phyloP scores from a whole-genome alignment of 1,140 invertebrate genomes.

The Hypothenemus hampei region DNA sequence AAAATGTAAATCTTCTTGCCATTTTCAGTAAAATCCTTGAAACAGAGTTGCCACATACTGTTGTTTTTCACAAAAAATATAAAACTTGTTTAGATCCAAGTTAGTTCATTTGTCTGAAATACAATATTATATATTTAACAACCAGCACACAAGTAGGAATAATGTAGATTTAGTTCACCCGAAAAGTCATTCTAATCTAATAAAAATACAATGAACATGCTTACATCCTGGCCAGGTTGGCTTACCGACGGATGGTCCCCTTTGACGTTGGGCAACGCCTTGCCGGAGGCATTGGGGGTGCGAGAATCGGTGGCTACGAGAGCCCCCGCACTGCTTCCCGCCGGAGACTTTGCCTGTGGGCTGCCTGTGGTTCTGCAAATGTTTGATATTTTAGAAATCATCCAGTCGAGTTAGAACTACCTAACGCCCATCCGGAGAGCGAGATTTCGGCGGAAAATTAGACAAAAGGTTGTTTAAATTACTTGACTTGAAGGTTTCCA shows the following conservation, averaged over 20 bases:
- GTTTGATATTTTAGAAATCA: slow-evolving; percentile 21
- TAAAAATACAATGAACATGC: slow-evolving; percentile 40
- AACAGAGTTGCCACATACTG: no score
- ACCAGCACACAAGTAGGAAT: neutral
- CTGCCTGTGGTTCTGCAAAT: slow-evolving; percentile 63
- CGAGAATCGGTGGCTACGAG: slow-evolving; percentile 52
- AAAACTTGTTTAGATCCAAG: neutral
- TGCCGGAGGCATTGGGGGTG: slow-evolving; percentile 65
- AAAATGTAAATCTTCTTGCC: no score
- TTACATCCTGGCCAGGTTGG: slow-evolving; percentile 45
- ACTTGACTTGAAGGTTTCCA: no score
- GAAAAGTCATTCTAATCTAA: slow-evolving; percentile 23
- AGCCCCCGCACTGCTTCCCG: slow-evolving; percentile 57
- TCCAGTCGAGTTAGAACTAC: neutral
- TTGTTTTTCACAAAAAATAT: neutral
- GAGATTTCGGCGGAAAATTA: no score
- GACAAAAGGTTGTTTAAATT: no score
- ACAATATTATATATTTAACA: no score
- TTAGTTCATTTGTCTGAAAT: neutral
- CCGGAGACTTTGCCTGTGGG: slow-evolving; percentile 65
- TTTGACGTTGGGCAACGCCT: slow-evolving; percentile 72
- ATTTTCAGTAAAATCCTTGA: no score
- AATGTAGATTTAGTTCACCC: slow-evolving; percentile 10
- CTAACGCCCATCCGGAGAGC: no score
- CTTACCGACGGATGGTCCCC: slow-evolving; percentile 71